Conservation (phyloP, 2,797 vertebrate species). For the Chelon auratus region DNA sequence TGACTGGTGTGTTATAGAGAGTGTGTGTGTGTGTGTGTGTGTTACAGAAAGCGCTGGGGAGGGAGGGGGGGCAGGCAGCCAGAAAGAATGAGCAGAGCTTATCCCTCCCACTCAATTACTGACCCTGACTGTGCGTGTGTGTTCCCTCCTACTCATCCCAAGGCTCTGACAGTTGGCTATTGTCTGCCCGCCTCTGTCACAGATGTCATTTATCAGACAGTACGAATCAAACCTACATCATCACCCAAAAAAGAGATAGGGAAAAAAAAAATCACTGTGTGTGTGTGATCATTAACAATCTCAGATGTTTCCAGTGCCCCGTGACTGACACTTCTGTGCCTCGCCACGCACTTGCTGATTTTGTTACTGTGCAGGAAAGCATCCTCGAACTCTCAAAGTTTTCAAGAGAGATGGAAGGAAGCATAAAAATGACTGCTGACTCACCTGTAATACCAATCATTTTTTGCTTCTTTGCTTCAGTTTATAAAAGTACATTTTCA, state of each 20-base stretch:
- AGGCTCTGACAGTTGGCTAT: slow-evolving; percentile 69
- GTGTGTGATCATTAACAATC: slow-evolving; percentile 6
- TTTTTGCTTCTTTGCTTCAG: too few relatives aligned
- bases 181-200: slow-evolving; percentile 65
- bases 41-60: neutral
- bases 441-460: too few relatives aligned
- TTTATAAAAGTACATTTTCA: too few relatives aligned
- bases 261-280: neutral
- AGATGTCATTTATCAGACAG: slow-evolving; percentile 66
- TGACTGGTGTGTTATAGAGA: slow-evolving; percentile 44
- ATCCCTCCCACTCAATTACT: slow-evolving; percentile 76
- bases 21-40: slow-evolving; percentile 13
- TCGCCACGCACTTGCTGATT: neutral
- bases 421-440: too few relatives aligned
- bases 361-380: neutral
- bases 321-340: neutral
- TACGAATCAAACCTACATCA: slow-evolving; percentile 47
- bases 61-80: slow-evolving; percentile 20
- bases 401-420: too few relatives aligned
- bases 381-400: neutral
- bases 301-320: neutral
- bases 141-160: slow-evolving; percentile 46
- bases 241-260: slow-evolving; percentile 27
- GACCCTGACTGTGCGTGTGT: slow-evolving; percentile 56
- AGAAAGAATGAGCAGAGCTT: slow-evolving; percentile 60